phyloP scores from a whole-genome alignment of 2,113 vertebrate species.

The Panurus biarmicus region DNA sequence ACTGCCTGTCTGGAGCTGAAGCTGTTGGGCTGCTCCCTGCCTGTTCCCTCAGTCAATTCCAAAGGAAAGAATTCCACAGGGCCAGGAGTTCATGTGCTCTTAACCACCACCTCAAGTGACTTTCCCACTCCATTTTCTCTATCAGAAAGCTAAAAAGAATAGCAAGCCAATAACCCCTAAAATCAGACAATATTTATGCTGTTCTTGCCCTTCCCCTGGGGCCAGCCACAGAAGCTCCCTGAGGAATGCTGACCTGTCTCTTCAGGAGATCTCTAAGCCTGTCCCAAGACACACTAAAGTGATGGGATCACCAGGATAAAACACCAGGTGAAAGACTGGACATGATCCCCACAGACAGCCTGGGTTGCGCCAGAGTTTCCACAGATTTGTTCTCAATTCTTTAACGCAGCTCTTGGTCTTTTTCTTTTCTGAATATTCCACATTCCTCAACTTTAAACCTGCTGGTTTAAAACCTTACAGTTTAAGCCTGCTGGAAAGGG shows the following conservation, averaged over 20 bases:
- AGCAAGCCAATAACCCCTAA: not conserved
- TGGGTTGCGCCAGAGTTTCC: not conserved
- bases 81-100: not conserved
- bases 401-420: not conserved
- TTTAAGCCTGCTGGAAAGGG: not conserved
- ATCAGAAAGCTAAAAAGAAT: not conserved
- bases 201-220: not conserved
- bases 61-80: not conserved
- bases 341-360: not conserved
- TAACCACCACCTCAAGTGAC: not conserved
- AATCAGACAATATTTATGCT: not conserved
- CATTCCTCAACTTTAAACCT: too few relatives aligned
- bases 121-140: not conserved
- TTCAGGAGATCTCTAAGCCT: not conserved
- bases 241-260: not conserved
- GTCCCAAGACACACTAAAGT: not conserved
- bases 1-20: not conserved
- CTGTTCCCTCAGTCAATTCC: not conserved
- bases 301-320: not conserved
- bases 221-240: not conserved
- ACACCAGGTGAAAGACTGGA: not conserved
- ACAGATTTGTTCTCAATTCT: not conserved
- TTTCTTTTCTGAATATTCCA: not conserved
- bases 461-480: too few relatives aligned
- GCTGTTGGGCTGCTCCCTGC: not conserved